Percentiles rank a stretch among this genome's conserved stretches.
phyloP scores from a whole-genome alignment of 2,888 invertebrate species.

The Tipula helvola region DNA sequence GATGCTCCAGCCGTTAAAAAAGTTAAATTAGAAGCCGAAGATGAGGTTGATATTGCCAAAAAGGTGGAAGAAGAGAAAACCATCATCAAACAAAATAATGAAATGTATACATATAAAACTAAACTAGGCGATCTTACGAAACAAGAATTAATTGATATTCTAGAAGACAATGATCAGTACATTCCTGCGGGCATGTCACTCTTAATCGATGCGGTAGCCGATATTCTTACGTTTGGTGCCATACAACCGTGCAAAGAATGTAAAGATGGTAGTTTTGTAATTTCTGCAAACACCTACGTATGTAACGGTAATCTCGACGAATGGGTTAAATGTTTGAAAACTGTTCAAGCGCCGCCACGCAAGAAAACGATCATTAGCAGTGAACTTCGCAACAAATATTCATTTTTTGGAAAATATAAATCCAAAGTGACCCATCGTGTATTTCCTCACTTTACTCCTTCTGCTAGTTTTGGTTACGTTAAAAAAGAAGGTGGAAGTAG shows the following conservation, averaged over 20 bases:
- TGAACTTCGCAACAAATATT: constrained; percentile 40
- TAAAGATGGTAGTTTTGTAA: constrained; percentile 54
- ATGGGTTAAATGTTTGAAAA: constrained; percentile 77
- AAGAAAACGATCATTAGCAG: constrained; percentile 54
- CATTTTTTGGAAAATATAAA: constrained; percentile 49
- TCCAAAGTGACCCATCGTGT: constrained; percentile 44
- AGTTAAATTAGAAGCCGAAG: constrained; percentile 49
- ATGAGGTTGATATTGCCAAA: constrained; percentile 38
- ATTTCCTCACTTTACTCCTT: constrained; percentile 42
- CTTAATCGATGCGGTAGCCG: constrained; percentile 66
- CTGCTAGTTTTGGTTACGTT: constrained; percentile 26
- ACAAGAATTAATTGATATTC: constrained; percentile 45
- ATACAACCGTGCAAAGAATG: constrained; percentile 69
- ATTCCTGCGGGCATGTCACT: constrained; percentile 46
- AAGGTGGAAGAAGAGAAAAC: constrained; percentile 44
- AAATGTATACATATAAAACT: constrained; percentile 24
- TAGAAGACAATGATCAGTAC: constrained; percentile 61
- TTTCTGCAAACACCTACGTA: constrained; percentile 63
- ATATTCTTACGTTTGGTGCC: constrained; percentile 81
- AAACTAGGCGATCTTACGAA: constrained; percentile 31
- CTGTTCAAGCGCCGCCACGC: constrained; percentile 60
- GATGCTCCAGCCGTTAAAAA: constrained; percentile 53
- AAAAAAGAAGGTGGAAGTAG: constrained; percentile 40
- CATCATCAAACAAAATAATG: constrained; percentile 59
- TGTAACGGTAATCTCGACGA: constrained; percentile 66